Base-by-base conservation (phyloP, 2,888 invertebrate species). In the Drosophila anomalata region DNA sequence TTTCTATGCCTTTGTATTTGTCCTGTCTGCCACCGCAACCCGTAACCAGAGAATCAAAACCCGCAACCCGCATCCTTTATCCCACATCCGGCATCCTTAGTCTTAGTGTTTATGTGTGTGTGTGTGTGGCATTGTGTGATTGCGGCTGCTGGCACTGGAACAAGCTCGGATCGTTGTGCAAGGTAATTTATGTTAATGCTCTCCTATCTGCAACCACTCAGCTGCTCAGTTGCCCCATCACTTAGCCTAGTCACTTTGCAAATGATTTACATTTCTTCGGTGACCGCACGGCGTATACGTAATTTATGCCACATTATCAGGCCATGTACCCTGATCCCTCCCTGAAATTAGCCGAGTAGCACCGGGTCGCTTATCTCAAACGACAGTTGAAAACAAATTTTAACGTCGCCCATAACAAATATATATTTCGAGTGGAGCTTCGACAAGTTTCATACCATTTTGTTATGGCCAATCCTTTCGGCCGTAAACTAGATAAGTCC, bases 151-250 rank as follows among this genome's bases (percentile, higher is more conserved):
- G 54, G 50, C 59, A 55, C 56, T 42, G 24, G 51, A 66, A 73
- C 63, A 62, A 46, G 71, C 63, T 63, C 69, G 83, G 77, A 88
- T 77, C 84, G 47, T 65, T 77, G 74, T 72, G 75, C 75, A 75
- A 89, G 87, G 87, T 89, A 89, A 87, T 88, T 88, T 88, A 89
- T 88, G 89, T 73, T 77, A 87, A 89, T 88, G 73, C 76, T 73
- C 67, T 71, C 70, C 77, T 75, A 74, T 70, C 75, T 75, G 56
- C 67, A 68, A 55, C 66, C 70, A 75, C 75, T 69, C 74, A 70
- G 61, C 44, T 46, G 11, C 67, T 58, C 65, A 69, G 65, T 65
- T 73, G 55, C 70, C 69, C 70, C 39, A 65, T 66, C 70, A 70
- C 70, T 70, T 70, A 73, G 51, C 33, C 73, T 44, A 76, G 75